A percentile compares a stretch with the other conserved stretches of the same genome.
Evolutionary conservation across 2,113 vertebrate genomes (phyloP).

Genomic region (Candoia aspera): DNA sequence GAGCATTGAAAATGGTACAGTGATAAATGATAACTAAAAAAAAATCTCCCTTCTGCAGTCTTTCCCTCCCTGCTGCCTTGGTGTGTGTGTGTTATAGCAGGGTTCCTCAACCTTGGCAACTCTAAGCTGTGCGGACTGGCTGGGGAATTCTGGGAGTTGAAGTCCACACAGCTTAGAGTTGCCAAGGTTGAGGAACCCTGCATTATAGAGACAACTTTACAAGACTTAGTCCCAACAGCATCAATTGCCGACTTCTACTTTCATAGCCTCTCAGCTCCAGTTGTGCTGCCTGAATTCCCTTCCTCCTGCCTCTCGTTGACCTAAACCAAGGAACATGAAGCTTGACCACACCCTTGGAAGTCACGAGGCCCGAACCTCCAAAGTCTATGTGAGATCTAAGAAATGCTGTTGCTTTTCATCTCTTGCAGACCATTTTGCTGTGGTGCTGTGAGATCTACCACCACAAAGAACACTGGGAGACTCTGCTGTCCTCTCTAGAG

Average conservation of each 20-base stretch:
- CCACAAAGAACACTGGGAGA: not conserved
- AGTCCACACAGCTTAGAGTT: too few relatives aligned
- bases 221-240: not conserved
- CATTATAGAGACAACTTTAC: not conserved
- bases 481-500: not conserved
- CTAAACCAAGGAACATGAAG: not conserved
- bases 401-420: not conserved
- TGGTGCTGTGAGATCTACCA: constrained; percentile 21
- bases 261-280: not conserved
- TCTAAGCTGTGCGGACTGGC: too few relatives aligned
- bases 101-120: too few relatives aligned
- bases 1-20: not conserved
- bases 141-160: too few relatives aligned
- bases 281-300: not conserved
- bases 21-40: too few relatives aligned
- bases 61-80: not conserved
- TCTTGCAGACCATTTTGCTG: constrained; percentile 15
- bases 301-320: not conserved
- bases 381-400: not conserved
- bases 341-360: not conserved
- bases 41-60: not conserved
- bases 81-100: not conserved
- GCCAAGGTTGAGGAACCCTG: too few relatives aligned
- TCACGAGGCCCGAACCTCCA: too few relatives aligned
- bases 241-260: not conserved